Evolutionary conservation across 2,113 vertebrate genomes (phyloP), one percentile per base, ranked within the genome.

Genomic region (Neogale vison): DNA sequence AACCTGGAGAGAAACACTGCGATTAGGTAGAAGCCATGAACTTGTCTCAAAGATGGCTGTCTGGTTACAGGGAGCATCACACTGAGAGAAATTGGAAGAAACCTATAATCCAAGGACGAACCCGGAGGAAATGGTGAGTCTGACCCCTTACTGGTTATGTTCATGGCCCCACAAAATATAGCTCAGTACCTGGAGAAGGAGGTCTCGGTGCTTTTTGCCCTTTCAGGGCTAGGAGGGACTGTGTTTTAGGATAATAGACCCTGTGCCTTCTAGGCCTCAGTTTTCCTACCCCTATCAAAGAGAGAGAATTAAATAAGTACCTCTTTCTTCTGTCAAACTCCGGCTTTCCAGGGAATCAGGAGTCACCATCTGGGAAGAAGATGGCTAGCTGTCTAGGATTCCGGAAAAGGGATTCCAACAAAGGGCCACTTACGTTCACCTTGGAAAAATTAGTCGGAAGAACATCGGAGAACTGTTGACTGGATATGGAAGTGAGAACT

Each of bases 111-210:
- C 34, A 3, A 67, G 45, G 36, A 36, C 7, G 18, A 71, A 26
- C 13, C 14, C 0, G 1, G 50, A 61, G 59, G 34, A 42, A 36
- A 50, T 0, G 5, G 34, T 1, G 5, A 52, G 36, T 52, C 34
- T 24, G 67, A 42, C 18, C 26, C 29, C 7, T 4, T 6, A 3
- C 2, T n/a, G 34, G 9, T 10, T 17, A 20, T 12, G 13, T 18
- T 52, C 31, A 21, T 7, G 36, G 23, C 31, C 21, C 8, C 10
- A 21, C 4, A 55, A 55, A 18, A 45, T 13, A 6, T 1, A 42
- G 29, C 0, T 42, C 57, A 47, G 59, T 7, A 3, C 21, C 47
- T 24, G n/a, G 7, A 50, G 81, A 26, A 74, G 45, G 42, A 55
- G 0, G 6, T 31, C 6, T 24, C 0, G 1, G 29, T 31, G 67